Conservation (phyloP, 1,140 invertebrate genomes). For the Panagrolaimus sp. region DNA sequence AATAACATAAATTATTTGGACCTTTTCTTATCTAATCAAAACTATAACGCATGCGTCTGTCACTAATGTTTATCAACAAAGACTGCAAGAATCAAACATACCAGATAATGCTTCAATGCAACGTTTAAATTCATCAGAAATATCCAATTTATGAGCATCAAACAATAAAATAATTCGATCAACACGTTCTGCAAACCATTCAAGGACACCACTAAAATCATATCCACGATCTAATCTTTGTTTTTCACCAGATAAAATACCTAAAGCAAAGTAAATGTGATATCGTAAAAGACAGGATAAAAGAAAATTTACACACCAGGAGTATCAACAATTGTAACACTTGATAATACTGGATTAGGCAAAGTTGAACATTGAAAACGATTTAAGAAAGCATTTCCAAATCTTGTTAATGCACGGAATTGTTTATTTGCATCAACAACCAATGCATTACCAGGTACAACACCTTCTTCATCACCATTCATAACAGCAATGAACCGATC, state of each 20-base stretch:
- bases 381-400: constrained; percentile 95
- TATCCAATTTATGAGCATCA: constrained; percentile 98
- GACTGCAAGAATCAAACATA: too few species aligned
- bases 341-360: constrained; percentile 58
- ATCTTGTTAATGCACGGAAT: constrained; percentile 67
- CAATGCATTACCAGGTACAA: constrained; percentile 93
- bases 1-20: too few species aligned
- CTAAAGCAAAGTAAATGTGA: constrained; percentile 93
- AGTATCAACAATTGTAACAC: background rate
- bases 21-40: too few species aligned
- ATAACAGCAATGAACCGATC: constrained; percentile 96
- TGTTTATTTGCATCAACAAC: constrained; percentile 95
- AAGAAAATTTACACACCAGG: constrained; percentile 64
- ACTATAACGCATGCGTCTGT: too few species aligned
- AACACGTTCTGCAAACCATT: constrained; percentile 97
- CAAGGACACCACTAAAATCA: constrained; percentile 91
- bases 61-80: too few species aligned
- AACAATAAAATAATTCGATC: constrained; percentile 95
- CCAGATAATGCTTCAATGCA: constrained; percentile 56
- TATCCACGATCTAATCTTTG: constrained; percentile 78
- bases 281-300: constrained; percentile 72
- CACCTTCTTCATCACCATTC: constrained; percentile 75
- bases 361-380: constrained; percentile 87
- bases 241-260: constrained; percentile 67
- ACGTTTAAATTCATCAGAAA: constrained; percentile 77